Conservation (phyloP, 2,888 invertebrate species). For the Sminthurides aquaticus region DNA sequence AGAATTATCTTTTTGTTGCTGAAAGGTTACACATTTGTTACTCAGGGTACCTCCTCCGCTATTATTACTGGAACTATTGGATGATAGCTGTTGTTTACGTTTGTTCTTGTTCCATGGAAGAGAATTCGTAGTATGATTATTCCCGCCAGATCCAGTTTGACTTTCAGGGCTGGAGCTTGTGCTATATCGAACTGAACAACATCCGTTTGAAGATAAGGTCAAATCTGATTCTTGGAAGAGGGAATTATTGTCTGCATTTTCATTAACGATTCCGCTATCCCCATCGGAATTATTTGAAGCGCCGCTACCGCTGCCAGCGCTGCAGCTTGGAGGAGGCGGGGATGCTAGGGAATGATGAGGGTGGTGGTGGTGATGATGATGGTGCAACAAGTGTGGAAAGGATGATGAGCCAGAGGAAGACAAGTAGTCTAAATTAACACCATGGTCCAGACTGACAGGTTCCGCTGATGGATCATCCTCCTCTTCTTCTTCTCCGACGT, state of each 20-base stretch:
- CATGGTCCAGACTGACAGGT: neutral
- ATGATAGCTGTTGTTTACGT: neutral
- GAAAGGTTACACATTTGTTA: neutral
- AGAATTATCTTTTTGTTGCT: too few relatives aligned
- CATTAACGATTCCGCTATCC: constrained; percentile 67
- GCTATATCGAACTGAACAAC: too few relatives aligned
- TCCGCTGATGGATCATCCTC: constrained; percentile 4
- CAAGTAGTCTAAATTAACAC: constrained; percentile 24
- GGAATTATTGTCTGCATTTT: constrained; percentile 63
- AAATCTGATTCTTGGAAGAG: constrained; percentile 17
- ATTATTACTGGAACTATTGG: neutral
- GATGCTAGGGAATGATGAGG: neutral
- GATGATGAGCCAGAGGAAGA: constrained; percentile 21
- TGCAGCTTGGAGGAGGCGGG: constrained; percentile 45
- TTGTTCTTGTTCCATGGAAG: neutral
- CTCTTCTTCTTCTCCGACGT: neutral
- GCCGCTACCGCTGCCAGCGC: constrained; percentile 55
- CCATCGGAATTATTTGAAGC: constrained; percentile 52
- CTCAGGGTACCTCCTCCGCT: too few relatives aligned
- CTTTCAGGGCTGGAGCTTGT: constrained; percentile 2
- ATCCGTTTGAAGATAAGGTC: neutral
- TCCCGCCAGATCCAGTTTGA: too few relatives aligned
- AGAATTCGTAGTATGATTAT: neutral
- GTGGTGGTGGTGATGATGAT: too few relatives aligned
- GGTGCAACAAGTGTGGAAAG: neutral